These are phyloP conservation scores for Seriola dumerili DNA, from an alignment of 2,113 vertebrate genomes.

Conservation along the genomic window DNA sequence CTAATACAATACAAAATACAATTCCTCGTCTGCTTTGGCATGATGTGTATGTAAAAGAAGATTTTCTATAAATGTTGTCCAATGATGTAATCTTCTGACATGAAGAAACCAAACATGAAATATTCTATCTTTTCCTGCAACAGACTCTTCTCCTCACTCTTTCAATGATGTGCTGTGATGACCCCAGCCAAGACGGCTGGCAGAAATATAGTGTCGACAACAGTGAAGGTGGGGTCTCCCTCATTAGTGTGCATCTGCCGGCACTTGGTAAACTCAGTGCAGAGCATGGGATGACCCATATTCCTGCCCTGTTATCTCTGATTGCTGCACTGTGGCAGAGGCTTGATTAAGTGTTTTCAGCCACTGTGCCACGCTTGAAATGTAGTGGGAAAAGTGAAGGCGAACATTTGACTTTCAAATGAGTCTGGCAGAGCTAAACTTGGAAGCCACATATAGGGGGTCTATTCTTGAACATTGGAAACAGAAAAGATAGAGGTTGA, in stretches of 20 bases:
- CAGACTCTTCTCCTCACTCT: background rate
- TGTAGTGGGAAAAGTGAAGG: constrained; percentile 65
- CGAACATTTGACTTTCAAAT: constrained; percentile 82
- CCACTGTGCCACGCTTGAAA: constrained; percentile 52
- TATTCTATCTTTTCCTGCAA: background rate
- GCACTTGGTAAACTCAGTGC: constrained; percentile 39
- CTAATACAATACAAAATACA: no score
- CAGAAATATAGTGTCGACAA: constrained; percentile 28
- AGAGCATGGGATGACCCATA: constrained; percentile 69
- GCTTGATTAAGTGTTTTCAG: constrained; percentile 78
- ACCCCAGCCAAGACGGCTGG: constrained; percentile 29
- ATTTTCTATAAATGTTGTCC: background rate
- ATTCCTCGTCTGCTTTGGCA: no score
- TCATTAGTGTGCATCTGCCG: constrained; percentile 59
- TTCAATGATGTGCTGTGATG: background rate
- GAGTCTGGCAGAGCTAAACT: constrained; percentile 74
- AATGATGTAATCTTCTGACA: background rate
- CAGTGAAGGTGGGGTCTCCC: constrained; percentile 28
- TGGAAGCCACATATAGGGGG: constrained; percentile 58
- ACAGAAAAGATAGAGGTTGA: constrained; percentile 46
- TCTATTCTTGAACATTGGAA: constrained; percentile 61
- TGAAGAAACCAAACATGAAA: no score
- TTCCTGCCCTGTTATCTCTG: constrained; percentile 75
- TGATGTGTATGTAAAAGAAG: no score
- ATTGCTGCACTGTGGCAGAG: constrained; percentile 68